A percentile compares a stretch with the other conserved stretches of the same genome.
These are phyloP conservation scores for Lampropteryx suffumata DNA, from an alignment of 2,888 invertebrate species.

Conservation along the genomic window DNA sequence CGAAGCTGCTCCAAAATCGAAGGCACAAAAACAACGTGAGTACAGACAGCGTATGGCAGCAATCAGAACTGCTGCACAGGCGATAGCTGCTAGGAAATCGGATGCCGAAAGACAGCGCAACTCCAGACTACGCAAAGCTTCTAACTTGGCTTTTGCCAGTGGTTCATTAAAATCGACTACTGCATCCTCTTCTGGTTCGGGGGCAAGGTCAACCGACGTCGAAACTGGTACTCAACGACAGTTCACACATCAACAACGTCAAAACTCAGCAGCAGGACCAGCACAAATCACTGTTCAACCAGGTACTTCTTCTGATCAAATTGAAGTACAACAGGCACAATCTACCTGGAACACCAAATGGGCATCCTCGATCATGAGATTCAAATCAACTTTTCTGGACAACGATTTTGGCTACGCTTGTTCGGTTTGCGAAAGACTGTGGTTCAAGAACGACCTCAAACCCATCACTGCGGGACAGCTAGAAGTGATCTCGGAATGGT, in stretches of 20 bases:
- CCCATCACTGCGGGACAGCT: conserved; percentile 46
- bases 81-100: neutral
- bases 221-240: too few relatives aligned
- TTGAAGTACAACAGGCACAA: conserved; percentile 27
- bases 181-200: too few relatives aligned
- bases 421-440: conserved; percentile 51
- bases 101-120: neutral
- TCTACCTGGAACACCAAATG: conserved; percentile 45
- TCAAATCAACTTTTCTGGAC: conserved; percentile 43
- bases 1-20: too few relatives aligned
- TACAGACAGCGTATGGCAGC: neutral
- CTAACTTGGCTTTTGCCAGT: too few relatives aligned
- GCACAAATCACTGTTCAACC: neutral
- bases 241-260: neutral
- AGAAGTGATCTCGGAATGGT: conserved; percentile 43
- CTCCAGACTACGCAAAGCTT: neutral
- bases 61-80: neutral
- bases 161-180: too few relatives aligned
- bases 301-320: neutral
- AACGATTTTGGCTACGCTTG: conserved; percentile 51
- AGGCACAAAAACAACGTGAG: too few relatives aligned
- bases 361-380: conserved; percentile 42
- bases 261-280: neutral
- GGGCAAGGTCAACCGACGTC: too few relatives aligned
- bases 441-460: conserved; percentile 54